Base-by-base conservation (phyloP, 2,113 vertebrate species). In the Eleginops maclovinus region DNA sequence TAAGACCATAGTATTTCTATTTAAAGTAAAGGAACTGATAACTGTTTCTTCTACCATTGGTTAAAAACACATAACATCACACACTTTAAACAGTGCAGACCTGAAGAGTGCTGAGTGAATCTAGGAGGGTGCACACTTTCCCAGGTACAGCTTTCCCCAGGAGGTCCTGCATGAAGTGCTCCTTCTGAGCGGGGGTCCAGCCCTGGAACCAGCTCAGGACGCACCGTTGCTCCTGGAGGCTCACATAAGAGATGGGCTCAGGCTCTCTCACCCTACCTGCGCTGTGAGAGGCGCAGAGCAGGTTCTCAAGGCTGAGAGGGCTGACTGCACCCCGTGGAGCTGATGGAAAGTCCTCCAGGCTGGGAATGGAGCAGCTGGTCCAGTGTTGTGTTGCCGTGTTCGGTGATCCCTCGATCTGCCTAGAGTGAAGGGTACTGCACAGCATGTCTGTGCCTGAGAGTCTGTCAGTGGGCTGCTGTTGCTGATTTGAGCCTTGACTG, bases 91-190 rank as follows among this genome's bases (percentile, higher is more conserved):
- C 13, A 15, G 28, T 58, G n/a, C 87, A 95, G 36, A 59, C 95
- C 94, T 95, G 92, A 50, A 97, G 94, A 24, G 94, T 94, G 19
- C 94, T 95, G 77, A 97, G 94, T 58, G 95, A 90, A 19, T 96
- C 96, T 19, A 98, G 82, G 22, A 98, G 92, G 61, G 95, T 94
- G 74, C 95, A 96, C 46, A 97, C 92, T 77, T 97, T 97, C 66
- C 96, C 96, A 0, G 96, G 97, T 15, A 96, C 95, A 9, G 96
- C 97, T 91, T 97, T 97, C 12, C 94, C 93, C 43, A 97, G 91
- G 50, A 98, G 88, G 76, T 97, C 96, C 56, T 95, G 94, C 60
- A 97, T 75, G 91, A 97, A 97, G 10, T 92, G 87, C 69, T 96
- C 94, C 40, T 91, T 95, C 85, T 97, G 97, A 0, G 65, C 2